These are phyloP conservation scores for Botrylloides violaceus DNA, from an alignment of 23 tunicate genomes.

Conservation along the genomic window DNA sequence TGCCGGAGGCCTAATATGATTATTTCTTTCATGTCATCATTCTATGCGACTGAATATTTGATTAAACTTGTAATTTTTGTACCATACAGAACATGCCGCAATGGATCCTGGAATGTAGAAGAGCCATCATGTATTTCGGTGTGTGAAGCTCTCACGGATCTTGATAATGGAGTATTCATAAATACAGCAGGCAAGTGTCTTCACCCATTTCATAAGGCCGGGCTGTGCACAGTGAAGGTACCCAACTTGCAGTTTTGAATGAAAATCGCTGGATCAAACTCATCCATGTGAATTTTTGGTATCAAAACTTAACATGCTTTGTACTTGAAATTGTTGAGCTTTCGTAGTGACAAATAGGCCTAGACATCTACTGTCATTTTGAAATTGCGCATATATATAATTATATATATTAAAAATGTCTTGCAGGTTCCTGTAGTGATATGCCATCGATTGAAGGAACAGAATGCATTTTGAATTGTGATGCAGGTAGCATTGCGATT, in stretches of 20 bases:
- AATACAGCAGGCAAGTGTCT: not conserved
- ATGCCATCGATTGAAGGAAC: not conserved
- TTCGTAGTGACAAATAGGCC: too few relatives aligned
- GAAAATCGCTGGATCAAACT: too few relatives aligned
- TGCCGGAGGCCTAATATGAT: too few relatives aligned
- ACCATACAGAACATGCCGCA: constrained; percentile 7
- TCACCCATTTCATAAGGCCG: too few relatives aligned
- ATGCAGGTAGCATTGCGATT: constrained; percentile 3
- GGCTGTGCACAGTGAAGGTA: too few relatives aligned
- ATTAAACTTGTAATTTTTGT: not conserved
- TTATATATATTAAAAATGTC: not conserved
- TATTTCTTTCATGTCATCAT: too few relatives aligned
- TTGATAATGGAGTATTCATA: constrained; percentile 10
- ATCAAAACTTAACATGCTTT: too few relatives aligned
- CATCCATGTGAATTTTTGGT: too few relatives aligned
- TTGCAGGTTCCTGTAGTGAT: constrained; percentile 3
- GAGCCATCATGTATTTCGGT: constrained; percentile 26
- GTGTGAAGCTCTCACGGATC: constrained; percentile 9
- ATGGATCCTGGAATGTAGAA: constrained; percentile 22
- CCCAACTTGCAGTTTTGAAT: too few relatives aligned
- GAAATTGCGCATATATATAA: too few relatives aligned
- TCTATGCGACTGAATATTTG: not conserved
- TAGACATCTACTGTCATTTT: too few relatives aligned
- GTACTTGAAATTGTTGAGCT: too few relatives aligned
- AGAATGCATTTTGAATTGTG: constrained; percentile 5